phyloP scores from a whole-genome alignment of 2,113 vertebrate species.

The Pontoporia blainvillei region DNA sequence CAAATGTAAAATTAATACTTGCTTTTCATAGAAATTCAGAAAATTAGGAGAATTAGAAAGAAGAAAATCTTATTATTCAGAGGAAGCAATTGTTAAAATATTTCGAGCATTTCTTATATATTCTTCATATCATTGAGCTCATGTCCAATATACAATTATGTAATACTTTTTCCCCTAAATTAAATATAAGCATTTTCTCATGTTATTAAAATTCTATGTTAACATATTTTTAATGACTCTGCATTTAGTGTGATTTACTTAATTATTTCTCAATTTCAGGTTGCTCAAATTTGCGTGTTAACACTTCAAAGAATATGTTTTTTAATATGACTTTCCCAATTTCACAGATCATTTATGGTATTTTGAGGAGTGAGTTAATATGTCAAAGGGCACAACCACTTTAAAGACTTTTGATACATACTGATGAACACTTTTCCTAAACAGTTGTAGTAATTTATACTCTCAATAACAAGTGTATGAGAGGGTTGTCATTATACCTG shows the following conservation, averaged over 20 bases:
- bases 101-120: conserved; percentile 9
- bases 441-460: not conserved
- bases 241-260: conserved; percentile 32
- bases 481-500: not conserved
- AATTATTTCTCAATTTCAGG: conserved; percentile 38
- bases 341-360: conserved; percentile 1
- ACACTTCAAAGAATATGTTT: not conserved
- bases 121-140: not conserved
- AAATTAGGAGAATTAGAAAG: not conserved
- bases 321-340: not conserved
- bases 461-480: not conserved
- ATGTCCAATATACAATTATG: conserved; percentile 4
- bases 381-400: not conserved
- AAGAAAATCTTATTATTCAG: not conserved
- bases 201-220: conserved; percentile 35
- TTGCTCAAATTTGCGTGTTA: not conserved
- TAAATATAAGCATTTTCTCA: conserved; percentile 43
- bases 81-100: not conserved
- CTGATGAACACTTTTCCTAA: not conserved
- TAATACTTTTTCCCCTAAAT: not conserved
- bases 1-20: not conserved
- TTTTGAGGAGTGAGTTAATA: conserved; percentile 10
- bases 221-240: conserved; percentile 36
- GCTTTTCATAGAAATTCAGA: not conserved
- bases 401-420: not conserved